A percentile compares a stretch with the other conserved stretches of the same genome.
Evolutionary conservation across 1,140 invertebrate species (phyloP).

Genomic region (Branchinecta lynchi): DNA sequence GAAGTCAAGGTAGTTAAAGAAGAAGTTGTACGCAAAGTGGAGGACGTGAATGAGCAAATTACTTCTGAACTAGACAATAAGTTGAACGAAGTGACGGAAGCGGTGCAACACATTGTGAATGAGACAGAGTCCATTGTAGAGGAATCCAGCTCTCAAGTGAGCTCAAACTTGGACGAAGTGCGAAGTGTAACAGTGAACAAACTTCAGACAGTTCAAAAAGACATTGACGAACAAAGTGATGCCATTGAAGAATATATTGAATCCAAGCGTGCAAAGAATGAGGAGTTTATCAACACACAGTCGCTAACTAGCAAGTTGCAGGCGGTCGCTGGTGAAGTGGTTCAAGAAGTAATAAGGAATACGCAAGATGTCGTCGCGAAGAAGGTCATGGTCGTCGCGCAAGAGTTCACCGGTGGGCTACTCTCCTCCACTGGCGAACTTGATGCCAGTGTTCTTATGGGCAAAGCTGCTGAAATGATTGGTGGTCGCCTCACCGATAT

Average conservation of each 20-base stretch:
- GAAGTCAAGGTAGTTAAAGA: not conserved
- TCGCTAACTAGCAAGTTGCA: not conserved
- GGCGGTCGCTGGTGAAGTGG: not conserved
- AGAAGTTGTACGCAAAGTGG: not conserved
- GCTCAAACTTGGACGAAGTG: not conserved
- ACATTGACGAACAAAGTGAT: not conserved
- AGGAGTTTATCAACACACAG: not conserved
- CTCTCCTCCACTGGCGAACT: not conserved
- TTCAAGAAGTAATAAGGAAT: not conserved
- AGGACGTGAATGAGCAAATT: not conserved
- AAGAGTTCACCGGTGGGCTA: not conserved
- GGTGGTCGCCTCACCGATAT: not conserved
- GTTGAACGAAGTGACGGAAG: not conserved
- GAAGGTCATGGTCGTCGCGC: not conserved
- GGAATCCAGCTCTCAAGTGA: not conserved
- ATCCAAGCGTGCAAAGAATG: not conserved
- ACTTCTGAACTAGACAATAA: not conserved
- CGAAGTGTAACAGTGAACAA: not conserved
- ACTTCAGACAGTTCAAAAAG: not conserved
- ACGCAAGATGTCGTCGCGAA: not conserved
- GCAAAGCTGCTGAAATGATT: not conserved
- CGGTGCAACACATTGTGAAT: conserved; percentile 6
- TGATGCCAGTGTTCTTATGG: not conserved
- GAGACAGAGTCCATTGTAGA: not conserved
- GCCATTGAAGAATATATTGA: conserved; percentile 3